Evolutionary conservation across 2,888 invertebrate genomes (phyloP).

Genomic region (Aleiodes leptofemur): DNA sequence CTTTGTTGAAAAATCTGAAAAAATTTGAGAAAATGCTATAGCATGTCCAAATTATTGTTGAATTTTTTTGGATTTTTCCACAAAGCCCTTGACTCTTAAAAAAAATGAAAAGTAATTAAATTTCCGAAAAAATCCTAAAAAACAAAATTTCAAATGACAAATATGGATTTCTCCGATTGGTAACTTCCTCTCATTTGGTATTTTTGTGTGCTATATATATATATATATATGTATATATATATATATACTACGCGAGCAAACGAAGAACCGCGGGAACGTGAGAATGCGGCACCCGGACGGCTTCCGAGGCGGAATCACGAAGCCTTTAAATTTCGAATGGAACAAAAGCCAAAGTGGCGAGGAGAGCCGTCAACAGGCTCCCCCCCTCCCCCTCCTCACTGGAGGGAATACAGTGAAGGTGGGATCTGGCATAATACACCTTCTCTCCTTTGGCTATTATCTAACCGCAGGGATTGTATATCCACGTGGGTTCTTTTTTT

Average conservation of each 20-base stretch:
- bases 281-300: slow-evolving; percentile 54
- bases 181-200: slow-evolving; percentile 39
- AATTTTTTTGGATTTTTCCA: too few species aligned
- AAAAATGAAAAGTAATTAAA: too few species aligned
- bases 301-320: slow-evolving; percentile 57
- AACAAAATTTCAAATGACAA: background rate
- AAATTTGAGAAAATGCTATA: too few species aligned
- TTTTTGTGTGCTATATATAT: slow-evolving; percentile 26
- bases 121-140: background rate
- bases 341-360: slow-evolving; percentile 54
- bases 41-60: too few species aligned
- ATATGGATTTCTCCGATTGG: slow-evolving; percentile 29
- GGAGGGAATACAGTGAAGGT: slow-evolving; percentile 17
- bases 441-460: slow-evolving; percentile 49
- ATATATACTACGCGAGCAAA: slow-evolving; percentile 33
- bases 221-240: too few species aligned
- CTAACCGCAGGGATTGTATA: slow-evolving; percentile 49
- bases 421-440: slow-evolving; percentile 17
- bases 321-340: slow-evolving; percentile 58
- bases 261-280: slow-evolving; percentile 48
- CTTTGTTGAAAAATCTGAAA: too few species aligned
- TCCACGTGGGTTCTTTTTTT: slow-evolving; percentile 3
- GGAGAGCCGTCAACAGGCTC: slow-evolving; percentile 12
- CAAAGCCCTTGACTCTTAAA: too few species aligned
- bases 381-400: too few species aligned